Percentiles rank a stretch among this genome's conserved stretches.
Conservation (phyloP, 2,797 vertebrate genomes). For the Chiroxiphia lanceolata region DNA sequence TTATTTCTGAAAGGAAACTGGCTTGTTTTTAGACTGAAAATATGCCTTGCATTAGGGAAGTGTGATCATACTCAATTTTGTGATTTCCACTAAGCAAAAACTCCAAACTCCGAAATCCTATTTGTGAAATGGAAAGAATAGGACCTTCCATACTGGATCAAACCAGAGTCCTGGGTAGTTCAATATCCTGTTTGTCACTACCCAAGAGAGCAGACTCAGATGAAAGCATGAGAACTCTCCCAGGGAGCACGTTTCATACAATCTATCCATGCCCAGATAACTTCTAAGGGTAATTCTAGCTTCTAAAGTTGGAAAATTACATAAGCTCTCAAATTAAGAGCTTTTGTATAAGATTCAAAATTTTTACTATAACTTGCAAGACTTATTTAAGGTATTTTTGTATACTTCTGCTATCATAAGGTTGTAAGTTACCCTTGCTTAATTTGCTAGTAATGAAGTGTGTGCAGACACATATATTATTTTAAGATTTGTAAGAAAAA, state of each 20-base stretch:
- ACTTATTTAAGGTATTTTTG: background rate
- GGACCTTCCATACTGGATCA: constrained; percentile 17
- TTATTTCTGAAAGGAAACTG: constrained; percentile 34
- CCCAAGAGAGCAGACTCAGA: background rate
- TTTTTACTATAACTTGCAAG: background rate
- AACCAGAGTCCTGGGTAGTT: constrained; percentile 20
- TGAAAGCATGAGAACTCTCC: background rate
- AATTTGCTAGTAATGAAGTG: background rate
- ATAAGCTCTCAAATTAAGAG: background rate
- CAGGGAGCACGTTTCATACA: background rate
- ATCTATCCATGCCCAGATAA: background rate
- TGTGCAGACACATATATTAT: background rate
- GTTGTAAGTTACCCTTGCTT: background rate
- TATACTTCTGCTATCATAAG: background rate
- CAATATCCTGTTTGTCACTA: constrained; percentile 34
- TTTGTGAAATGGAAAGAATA: constrained; percentile 20
- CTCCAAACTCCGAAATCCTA: background rate
- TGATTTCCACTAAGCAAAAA: constrained; percentile 19
- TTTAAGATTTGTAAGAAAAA: background rate
- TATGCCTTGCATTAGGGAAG: constrained; percentile 55
- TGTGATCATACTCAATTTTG: constrained; percentile 43
- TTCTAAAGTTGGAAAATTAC: background rate
- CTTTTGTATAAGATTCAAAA: background rate
- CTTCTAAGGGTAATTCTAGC: background rate
- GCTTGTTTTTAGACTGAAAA: constrained; percentile 35